A percentile compares a stretch with the other conserved stretches of the same genome.
phyloP scores from a whole-genome alignment of 2,113 vertebrate species.

The Saccopteryx leptura region DNA sequence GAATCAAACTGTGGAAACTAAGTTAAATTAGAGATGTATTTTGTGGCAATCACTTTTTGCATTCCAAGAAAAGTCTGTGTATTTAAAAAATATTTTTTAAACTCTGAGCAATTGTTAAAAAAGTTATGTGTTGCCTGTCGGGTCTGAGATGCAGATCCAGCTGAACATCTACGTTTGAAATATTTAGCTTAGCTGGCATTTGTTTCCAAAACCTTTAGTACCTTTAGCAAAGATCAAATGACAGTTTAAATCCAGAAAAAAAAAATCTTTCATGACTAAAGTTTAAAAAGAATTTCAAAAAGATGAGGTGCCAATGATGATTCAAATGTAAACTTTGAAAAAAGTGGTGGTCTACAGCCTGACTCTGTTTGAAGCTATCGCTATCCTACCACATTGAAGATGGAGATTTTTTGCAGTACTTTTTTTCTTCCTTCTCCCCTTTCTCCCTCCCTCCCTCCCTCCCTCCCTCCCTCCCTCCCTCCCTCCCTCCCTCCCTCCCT shows the following conservation, averaged over 20 bases:
- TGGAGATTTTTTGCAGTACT: neutral
- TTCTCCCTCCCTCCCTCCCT: too few species aligned
- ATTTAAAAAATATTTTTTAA: neutral
- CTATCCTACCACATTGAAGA: neutral
- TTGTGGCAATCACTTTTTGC: neutral
- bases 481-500: too few species aligned
- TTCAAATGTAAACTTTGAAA: conserved; percentile 36
- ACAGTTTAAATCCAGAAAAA: conserved; percentile 4
- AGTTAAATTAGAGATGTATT: neutral
- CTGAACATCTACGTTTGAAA: conserved; percentile 51
- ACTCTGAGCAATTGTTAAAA: conserved; percentile 28
- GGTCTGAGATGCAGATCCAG: conserved; percentile 12
- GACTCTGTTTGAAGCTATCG: neutral
- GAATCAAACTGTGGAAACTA: neutral
- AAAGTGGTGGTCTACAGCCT: neutral
- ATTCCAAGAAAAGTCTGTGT: neutral
- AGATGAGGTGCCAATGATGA: neutral
- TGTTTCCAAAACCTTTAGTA: conserved; percentile 38
- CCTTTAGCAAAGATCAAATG: conserved; percentile 41
- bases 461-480: too few species aligned
- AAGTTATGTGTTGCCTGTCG: neutral
- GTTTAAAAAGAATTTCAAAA: conserved; percentile 50
- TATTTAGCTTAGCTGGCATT: conserved; percentile 55
- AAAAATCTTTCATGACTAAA: conserved; percentile 60
- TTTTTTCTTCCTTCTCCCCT: neutral